Evolutionary conservation across 2,888 invertebrate species (phyloP), one percentile per base, ranked within the genome.

Genomic region (Cheilosia soror): DNA sequence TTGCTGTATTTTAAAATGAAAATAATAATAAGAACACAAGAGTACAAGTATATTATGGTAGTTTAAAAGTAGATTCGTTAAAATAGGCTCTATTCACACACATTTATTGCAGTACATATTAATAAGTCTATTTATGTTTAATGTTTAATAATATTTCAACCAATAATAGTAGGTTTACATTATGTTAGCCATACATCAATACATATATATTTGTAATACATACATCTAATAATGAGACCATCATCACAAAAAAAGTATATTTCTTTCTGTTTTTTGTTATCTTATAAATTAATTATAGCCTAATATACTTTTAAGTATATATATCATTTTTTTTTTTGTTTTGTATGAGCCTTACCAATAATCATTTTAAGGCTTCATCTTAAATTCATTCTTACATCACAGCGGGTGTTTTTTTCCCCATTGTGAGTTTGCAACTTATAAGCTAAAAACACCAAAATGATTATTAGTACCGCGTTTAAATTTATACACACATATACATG

Each of bases 171-270:
- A 27, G 37, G 11, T 37, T 37, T 37, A 37, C 37, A 37, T 37
- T 49, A 47, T 37, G n/a, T 37, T 49, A 60, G 37, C 37, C 47
- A 11, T n/a, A 37, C 25, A 51, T 69, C 60, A 66, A 29, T 37
- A 66, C 37, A 57, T 57, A 44, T 25, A 42, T 49, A 60, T 71
- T 60, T 53, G 47, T 58, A 66, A 55, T 73, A 76, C 69, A 82
- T 62, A 83, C 37, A 77, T 68, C 55, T 78, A 77, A 53, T 68
- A 72, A 83, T 78, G 83, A 83, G 83, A 83, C 79, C 68, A 78
- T 73, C 78, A 78, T 78, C 83, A 83, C 72, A 78, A 78, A 63
- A 62, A 78, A 78, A 78, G 42, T 62, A 60, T 27, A 71, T 44
- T 37, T 60, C 65, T 71, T 76, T 31, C 9, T 55, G 7, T 75